Base-by-base conservation (phyloP, 92 coral and sea anemone species). In the Hydrozoanthus gracilis region DNA sequence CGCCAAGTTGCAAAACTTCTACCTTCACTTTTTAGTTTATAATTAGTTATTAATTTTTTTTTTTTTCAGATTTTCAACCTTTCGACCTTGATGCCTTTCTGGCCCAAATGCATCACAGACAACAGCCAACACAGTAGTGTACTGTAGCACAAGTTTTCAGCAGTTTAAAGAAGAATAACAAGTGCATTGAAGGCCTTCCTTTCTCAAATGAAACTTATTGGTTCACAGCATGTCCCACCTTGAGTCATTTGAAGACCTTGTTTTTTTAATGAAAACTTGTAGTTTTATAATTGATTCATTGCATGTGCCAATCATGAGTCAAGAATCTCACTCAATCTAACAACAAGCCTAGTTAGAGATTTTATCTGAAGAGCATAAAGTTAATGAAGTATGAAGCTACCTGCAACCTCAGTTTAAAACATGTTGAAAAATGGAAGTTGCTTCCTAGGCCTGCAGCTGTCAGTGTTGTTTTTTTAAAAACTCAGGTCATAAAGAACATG, bases 71-170 rank as follows among this genome's bases (percentile, higher is more conserved):
- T 46, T 80, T 80, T 80, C 85, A 80, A 18, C 85, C 60, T 48
- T 80, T 80, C 11, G 85, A 80, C 69, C 58, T 80, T 56, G 85
- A 80, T 62, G 52, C 85, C 62, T 80, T 80, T 52, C 66, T 80
- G 18, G 75, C 74, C 66, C 60, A 80, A 80, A 65, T 80, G 62
- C 85, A 65, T 69, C 85, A 80, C 16, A 64, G 60, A 35, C 73
- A 80, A 65, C 73, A 65, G 46, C 60, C 85, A 64, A 8, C 44
- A 6, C 85, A 80, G 47, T 80, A 65, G 46, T 77, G 51, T 51
- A 39, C 44, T 7, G 3, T 39, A 5, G 12, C 49, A 15, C 44
- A 77, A 73, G 56, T 45, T 74, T 15, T n/a, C 56, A 49, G 39
- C 39, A 9, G 51, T 50, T 3, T 45, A 49, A 50, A 2, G 11